Percentiles rank a stretch among this genome's conserved stretches.
Evolutionary conservation across 2,113 vertebrate genomes (phyloP).

Genomic region (Ifrita kowaldi): DNA sequence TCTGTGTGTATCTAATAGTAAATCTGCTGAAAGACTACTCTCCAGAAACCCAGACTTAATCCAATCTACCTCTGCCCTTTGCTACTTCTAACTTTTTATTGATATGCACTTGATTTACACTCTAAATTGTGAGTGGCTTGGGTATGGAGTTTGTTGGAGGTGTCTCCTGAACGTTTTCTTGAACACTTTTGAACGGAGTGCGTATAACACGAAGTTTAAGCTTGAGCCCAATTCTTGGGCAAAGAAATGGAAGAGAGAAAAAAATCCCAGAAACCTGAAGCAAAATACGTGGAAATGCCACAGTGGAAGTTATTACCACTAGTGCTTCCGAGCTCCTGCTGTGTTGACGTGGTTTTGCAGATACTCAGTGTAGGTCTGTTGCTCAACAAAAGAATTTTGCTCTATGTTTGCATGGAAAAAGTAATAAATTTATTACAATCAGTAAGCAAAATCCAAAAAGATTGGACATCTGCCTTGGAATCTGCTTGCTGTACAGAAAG

Average conservation of each 20-base stretch:
- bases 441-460: conserved; percentile 50
- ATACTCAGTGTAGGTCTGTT: conserved; percentile 3
- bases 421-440: conserved; percentile 39
- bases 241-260: neutral
- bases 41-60: neutral
- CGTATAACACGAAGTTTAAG: neutral
- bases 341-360: neutral
- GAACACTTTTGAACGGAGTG: neutral
- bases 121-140: neutral
- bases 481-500: conserved; percentile 37
- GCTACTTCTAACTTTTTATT: neutral
- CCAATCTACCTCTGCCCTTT: neutral
- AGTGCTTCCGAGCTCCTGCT: neutral
- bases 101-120: neutral
- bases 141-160: neutral
- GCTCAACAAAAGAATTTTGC: conserved; percentile 40
- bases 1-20: neutral
- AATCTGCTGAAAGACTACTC: neutral
- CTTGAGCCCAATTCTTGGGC: neutral
- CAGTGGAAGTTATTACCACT: neutral
- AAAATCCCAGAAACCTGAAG: neutral
- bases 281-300: neutral
- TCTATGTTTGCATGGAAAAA: conserved; percentile 28
- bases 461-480: conserved; percentile 59
- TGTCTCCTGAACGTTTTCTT: neutral